Evolutionary conservation across 2,888 invertebrate genomes (phyloP).

Genomic region (Tortricodes alternella): DNA sequence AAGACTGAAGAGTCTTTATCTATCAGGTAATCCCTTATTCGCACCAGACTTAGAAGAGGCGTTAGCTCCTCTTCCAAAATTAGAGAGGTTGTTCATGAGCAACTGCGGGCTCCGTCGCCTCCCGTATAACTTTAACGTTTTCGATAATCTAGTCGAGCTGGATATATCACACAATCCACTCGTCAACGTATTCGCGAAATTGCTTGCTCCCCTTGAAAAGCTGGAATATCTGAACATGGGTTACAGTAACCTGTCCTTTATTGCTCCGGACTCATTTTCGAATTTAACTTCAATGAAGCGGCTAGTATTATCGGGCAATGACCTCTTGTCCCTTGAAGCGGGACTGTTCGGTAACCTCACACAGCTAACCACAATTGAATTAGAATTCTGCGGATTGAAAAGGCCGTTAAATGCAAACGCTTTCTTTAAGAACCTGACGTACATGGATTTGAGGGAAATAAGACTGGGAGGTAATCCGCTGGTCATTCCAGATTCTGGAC

Average conservation of each 20-base stretch:
- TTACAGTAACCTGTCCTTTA: constrained; percentile 85
- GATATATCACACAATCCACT: constrained; percentile 88
- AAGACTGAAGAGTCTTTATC: constrained; percentile 84
- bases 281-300: constrained; percentile 86
- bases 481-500: constrained; percentile 80
- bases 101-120: constrained; percentile 85
- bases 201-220: constrained; percentile 85
- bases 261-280: constrained; percentile 85
- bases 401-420: constrained; percentile 85
- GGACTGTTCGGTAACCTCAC: constrained; percentile 87
- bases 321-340: constrained; percentile 84
- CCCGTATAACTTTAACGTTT: constrained; percentile 86
- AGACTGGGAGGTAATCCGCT: constrained; percentile 86
- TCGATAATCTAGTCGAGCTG: constrained; percentile 85
- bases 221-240: constrained; percentile 88
- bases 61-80: constrained; percentile 84
- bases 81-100: constrained; percentile 86
- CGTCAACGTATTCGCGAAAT: constrained; percentile 85
- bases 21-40: constrained; percentile 86
- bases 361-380: constrained; percentile 85
- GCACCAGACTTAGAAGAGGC: constrained; percentile 86
- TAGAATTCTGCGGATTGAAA: constrained; percentile 86
- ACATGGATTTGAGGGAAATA: constrained; percentile 86
- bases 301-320: constrained; percentile 86
- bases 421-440: constrained; percentile 85